phyloP scores from a whole-genome alignment of 2,797 vertebrate genomes.

The Aythya fuligula region DNA sequence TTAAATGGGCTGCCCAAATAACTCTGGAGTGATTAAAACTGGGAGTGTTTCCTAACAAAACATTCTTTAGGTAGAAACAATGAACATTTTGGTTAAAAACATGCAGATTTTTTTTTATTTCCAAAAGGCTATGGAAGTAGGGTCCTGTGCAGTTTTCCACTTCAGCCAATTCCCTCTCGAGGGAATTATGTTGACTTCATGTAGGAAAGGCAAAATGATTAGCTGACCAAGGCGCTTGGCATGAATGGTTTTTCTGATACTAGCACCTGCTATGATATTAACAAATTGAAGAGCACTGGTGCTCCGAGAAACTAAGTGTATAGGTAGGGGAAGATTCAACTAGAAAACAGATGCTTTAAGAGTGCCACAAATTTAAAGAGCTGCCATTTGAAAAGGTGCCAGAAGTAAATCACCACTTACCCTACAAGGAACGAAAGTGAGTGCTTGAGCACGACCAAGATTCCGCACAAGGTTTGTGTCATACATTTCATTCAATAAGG shows the following conservation, averaged over 20 bases:
- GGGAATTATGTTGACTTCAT: not conserved
- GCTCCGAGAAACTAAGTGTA: not conserved
- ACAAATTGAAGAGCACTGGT: not conserved
- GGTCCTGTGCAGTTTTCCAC: not conserved
- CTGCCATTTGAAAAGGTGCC: slow-evolving; percentile 50
- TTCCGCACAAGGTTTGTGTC: slow-evolving; percentile 22
- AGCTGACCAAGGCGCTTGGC: not conserved
- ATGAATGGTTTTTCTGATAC: not conserved
- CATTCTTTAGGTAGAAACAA: not conserved
- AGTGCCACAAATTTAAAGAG: slow-evolving; percentile 33
- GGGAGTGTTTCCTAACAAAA: not conserved
- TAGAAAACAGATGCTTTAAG: not conserved
- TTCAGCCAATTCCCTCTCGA: not conserved
- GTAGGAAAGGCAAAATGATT: not conserved
- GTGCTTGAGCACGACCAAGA: slow-evolving; percentile 20
- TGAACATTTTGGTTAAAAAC: not conserved
- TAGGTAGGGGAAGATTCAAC: not conserved
- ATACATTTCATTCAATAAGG: slow-evolving; percentile 59
- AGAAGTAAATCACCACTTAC: slow-evolving; percentile 54
- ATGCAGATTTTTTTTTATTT: not conserved
- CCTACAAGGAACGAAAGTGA: slow-evolving; percentile 24
- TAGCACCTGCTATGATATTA: not conserved
- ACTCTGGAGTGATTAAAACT: not conserved
- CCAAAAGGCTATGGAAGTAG: not conserved
- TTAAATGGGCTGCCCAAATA: not conserved